Evolutionary conservation across 92 coral and sea anemone genomes (phyloP), one percentile per base, ranked within the genome.

Genomic region (Palythoa grandis): DNA sequence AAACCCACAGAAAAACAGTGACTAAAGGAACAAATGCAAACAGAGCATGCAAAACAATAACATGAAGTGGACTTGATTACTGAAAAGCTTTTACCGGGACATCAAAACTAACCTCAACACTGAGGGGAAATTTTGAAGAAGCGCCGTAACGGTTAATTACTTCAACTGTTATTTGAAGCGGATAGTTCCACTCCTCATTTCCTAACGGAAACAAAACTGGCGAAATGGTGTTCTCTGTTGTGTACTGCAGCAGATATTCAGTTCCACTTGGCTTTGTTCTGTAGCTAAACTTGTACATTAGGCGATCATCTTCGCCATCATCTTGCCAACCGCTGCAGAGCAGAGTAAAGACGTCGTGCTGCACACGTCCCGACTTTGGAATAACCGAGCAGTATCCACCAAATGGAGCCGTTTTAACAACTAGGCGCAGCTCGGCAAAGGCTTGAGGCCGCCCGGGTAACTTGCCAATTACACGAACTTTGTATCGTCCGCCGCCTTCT

Each of bases 251-350:
- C 77, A 87, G 11, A 70, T 70, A 39, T 9, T 87, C 71, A 16
- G 72, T 38, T 25, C 70, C 85, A 52, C 23, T 15, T 4, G 82
- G 86, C 4, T 77, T 57, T 0, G 80, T 50, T 47, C 54, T 79
- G 86, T 79, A 87, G 69, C 82, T 78, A 72, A 70, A 87, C 22
- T 78, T 71, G 53, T 53, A 87, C 0, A 79, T 15, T 39, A 79
- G 43, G 24, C 76, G 79, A 12, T 77, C 66, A 5, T 76, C 61
- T 38, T 79, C 86, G 7, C 69, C n/a, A 40, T 48, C 67, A 71
- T 78, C 82, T 14, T 47, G 76, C 91, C 94, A 91, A 61, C 86
- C 78, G n/a, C 58, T 79, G 76, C 95, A 92, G 16, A 6, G 25
- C 6, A 92, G 78, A 11, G 86, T 83, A 53, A 68, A 83, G 1